phyloP scores from a whole-genome alignment of 2,888 invertebrate species.

The Diarsia rubi region DNA sequence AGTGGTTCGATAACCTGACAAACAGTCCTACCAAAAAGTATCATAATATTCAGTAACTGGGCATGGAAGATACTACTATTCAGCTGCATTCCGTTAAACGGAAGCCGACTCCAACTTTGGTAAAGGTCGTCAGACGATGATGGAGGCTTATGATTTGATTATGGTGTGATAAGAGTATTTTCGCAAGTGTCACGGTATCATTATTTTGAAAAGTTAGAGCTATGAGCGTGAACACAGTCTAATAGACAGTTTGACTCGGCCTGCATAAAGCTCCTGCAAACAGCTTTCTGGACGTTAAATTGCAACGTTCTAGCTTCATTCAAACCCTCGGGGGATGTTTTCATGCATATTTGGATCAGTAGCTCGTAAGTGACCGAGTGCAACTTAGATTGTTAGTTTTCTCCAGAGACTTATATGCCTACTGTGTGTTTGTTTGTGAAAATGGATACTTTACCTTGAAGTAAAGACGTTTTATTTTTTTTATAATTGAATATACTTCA shows the following conservation, averaged over 20 bases:
- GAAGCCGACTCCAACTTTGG: background rate
- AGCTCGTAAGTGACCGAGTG: constrained; percentile 13
- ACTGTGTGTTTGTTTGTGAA: background rate
- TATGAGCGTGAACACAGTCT: background rate
- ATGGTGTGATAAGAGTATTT: background rate
- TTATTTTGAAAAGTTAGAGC: background rate
- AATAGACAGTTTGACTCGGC: background rate
- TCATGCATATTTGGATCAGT: constrained; percentile 6
- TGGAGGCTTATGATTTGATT: background rate
- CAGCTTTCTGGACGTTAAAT: background rate
- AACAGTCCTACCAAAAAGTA: background rate
- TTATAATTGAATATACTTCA: background rate
- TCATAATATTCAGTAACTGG: background rate
- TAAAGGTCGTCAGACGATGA: background rate
- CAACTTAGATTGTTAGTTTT: constrained; percentile 19
- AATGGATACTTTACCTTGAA: background rate
- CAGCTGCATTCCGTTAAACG: background rate
- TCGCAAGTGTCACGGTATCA: background rate
- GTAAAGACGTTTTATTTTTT: background rate
- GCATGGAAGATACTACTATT: background rate
- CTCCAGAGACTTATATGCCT: background rate
- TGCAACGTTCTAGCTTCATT: constrained; percentile 28
- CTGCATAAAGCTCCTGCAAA: background rate
- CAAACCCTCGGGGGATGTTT: constrained; percentile 15
- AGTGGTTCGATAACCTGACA: background rate